phyloP scores from a whole-genome alignment of 2,888 invertebrate genomes.

The Lysandra bellargus region DNA sequence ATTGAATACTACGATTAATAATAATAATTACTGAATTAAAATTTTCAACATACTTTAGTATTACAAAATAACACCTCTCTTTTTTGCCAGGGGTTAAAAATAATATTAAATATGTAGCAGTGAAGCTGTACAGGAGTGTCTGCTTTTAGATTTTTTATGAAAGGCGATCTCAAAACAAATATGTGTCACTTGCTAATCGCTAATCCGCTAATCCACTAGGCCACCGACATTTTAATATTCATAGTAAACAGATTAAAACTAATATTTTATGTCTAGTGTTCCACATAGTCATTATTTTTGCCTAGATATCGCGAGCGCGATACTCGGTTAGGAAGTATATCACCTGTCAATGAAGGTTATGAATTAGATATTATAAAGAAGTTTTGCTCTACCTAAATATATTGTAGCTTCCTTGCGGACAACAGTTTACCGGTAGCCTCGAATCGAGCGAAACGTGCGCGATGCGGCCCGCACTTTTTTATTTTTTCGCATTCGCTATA shows the following conservation, averaged over 20 bases:
- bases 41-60: too few relatives aligned
- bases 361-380: not conserved
- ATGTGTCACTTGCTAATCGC: not conserved
- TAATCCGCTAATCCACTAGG: not conserved
- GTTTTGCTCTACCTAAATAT: not conserved
- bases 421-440: conserved; percentile 6
- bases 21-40: too few relatives aligned
- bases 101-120: too few relatives aligned
- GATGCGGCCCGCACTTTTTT: conserved; percentile 16
- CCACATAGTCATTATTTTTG: not conserved
- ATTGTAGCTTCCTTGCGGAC: not conserved
- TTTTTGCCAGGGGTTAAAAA: too few relatives aligned
- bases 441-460: conserved; percentile 13
- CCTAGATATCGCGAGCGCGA: not conserved
- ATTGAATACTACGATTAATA: too few relatives aligned
- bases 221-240: not conserved
- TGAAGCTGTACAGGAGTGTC: not conserved
- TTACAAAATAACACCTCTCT: too few relatives aligned
- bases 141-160: not conserved
- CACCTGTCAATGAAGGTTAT: not conserved
- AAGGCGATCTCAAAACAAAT: not conserved
- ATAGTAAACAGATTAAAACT: not conserved
- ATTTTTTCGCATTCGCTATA: conserved; percentile 15
- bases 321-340: not conserved
- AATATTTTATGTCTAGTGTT: not conserved